phyloP scores from a whole-genome alignment of 1,140 invertebrate genomes.

The Dendrolimus punctatus region DNA sequence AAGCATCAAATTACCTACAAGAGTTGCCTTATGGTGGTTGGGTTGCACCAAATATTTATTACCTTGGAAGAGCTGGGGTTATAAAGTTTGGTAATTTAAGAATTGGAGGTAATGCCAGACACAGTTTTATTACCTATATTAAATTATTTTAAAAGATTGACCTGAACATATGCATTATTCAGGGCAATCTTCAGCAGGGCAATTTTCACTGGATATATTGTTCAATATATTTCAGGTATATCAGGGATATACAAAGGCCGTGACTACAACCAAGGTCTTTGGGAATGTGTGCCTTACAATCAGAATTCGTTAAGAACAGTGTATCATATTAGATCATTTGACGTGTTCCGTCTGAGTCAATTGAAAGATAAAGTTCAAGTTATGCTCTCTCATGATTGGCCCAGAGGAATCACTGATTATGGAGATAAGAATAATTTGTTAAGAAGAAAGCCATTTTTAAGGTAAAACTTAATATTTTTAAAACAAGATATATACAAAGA shows the following conservation, averaged over 20 bases:
- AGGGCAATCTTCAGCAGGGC: too few relatives aligned
- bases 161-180: too few relatives aligned
- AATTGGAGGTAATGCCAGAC: constrained; percentile 82
- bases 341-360: constrained; percentile 83
- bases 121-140: not conserved
- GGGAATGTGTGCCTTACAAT: constrained; percentile 90
- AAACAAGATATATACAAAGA: too few relatives aligned
- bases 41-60: constrained; percentile 99
- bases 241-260: constrained; percentile 95
- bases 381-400: constrained; percentile 98
- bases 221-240: constrained; percentile 44
- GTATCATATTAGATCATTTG: constrained; percentile 95
- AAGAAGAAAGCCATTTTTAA: constrained; percentile 88
- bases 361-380: constrained; percentile 85
- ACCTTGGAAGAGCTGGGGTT: constrained; percentile 93
- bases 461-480: constrained; percentile 64
- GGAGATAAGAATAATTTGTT: constrained; percentile 87
- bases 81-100: constrained; percentile 89
- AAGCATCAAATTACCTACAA: constrained; percentile 97
- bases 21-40: constrained; percentile 98
- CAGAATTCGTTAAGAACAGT: constrained; percentile 85
- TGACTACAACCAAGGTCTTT: constrained; percentile 90
- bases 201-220: not conserved
- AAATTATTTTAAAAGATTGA: too few relatives aligned
- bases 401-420: constrained; percentile 88